Base-by-base conservation (phyloP, 1,140 invertebrate species). In the Phortica variegata region DNA sequence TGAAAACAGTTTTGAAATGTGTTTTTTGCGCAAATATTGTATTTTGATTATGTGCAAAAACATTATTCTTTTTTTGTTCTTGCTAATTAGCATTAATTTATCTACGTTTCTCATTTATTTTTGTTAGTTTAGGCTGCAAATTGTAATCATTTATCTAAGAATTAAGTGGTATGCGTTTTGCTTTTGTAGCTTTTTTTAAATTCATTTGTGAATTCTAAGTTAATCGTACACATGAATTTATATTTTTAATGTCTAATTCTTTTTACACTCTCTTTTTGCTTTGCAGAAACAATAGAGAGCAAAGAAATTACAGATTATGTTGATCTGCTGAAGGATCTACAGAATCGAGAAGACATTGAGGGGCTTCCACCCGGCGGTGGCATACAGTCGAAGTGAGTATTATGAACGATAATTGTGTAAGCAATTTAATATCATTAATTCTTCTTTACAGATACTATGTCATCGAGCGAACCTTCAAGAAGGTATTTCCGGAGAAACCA, bases 321-420 rank as follows among this genome's bases (percentile, higher is more conserved):
- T 49, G 72, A 75, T 41, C 58, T 75, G 49, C 53, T 75, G 39
- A 60, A 61, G 57, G 53, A 58, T 59, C 59, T 75, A 15, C 52
- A 73, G 43, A 48, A 48, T 38, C 61, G 53, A 60, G 61, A 62
- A 43, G 65, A 75, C 55, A 75, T 75, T 51, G 62, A 68, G 52
- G 72, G 68, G 61, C 65, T 75, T 68, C 72, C 72, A 45, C 72
- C 72, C 19, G 72, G 72, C 53, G 72, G 72, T 48, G 72, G 72
- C 21, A 52, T 75, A 56, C 62, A 70, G 49, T 75, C 72, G 57
- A 70, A 75, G 72, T 75, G 47, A 54, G 62, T 62, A 42, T n/a
- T n/a, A n/a, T 23, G 13, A 23, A 15, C 31, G 10, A 19, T 10
- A 2, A 12, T 19, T 13, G 9, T n/a, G 23, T 5, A 19, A 2